Evolutionary conservation across 2,888 invertebrate species (phyloP).

Genomic region (Nephrotoma appendiculata): DNA sequence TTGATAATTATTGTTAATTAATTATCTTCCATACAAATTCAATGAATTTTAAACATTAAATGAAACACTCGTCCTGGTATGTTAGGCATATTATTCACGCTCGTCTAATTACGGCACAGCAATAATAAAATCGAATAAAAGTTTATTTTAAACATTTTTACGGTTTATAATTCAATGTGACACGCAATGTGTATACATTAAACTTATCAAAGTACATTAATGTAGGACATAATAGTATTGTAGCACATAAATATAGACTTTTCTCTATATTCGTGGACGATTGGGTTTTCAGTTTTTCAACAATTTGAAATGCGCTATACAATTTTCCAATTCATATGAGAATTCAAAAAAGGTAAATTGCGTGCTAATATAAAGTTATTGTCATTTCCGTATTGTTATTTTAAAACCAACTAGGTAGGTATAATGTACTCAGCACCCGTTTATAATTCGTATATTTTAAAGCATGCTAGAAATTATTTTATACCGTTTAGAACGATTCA

Average conservation of each 20-base stretch:
- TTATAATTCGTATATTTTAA: background rate
- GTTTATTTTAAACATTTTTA: background rate
- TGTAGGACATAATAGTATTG: background rate
- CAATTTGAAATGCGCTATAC: background rate
- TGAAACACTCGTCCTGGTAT: background rate
- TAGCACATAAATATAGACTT: background rate
- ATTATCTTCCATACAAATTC: background rate
- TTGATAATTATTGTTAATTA: background rate
- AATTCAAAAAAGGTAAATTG: background rate
- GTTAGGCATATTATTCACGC: background rate
- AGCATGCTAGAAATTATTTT: background rate
- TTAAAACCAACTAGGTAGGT: background rate
- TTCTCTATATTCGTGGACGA: background rate
- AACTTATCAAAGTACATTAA: background rate
- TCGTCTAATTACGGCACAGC: background rate
- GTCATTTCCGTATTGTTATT: background rate
- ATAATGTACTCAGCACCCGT: background rate
- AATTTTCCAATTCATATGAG: background rate
- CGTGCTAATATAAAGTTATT: background rate
- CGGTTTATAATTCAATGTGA: background rate
- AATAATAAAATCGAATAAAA: background rate
- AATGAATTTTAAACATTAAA: background rate
- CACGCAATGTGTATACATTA: background rate
- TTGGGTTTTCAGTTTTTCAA: background rate
- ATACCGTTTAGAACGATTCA: background rate